These are phyloP conservation scores for Drosophila bunnanda DNA, from an alignment of 2,888 invertebrate species.

Conservation along the genomic window DNA sequence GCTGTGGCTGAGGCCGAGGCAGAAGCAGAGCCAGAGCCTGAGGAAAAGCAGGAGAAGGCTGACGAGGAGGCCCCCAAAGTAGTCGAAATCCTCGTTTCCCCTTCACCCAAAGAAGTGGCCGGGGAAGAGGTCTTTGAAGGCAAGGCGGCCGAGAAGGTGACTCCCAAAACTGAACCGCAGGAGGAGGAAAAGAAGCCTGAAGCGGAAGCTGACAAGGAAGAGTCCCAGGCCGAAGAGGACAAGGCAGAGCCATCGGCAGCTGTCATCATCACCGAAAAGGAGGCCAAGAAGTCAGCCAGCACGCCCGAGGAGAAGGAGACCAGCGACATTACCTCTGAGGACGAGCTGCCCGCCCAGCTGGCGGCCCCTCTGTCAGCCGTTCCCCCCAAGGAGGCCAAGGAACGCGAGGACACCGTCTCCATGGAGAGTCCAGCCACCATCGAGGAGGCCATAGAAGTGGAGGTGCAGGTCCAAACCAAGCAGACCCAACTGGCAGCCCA, in stretches of 20 bases:
- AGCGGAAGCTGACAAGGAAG: not conserved
- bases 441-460: slow-evolving; percentile 84
- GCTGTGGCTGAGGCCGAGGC: slow-evolving; percentile 18
- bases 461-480: slow-evolving; percentile 72
- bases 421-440: slow-evolving; percentile 83
- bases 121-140: slow-evolving; percentile 85
- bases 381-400: slow-evolving; percentile 65
- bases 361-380: slow-evolving; percentile 45
- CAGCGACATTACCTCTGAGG: slow-evolving; percentile 84
- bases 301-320: slow-evolving; percentile 81
- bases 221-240: not conserved
- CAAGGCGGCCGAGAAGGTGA: slow-evolving; percentile 62
- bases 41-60: not conserved
- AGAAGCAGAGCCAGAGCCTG: not conserved
- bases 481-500: slow-evolving; percentile 58
- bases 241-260: not conserved
- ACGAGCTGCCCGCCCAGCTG: slow-evolving; percentile 80
- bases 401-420: slow-evolving; percentile 80
- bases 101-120: slow-evolving; percentile 85
- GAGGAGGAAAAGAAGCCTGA: not conserved
- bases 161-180: slow-evolving; percentile 22
- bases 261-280: slow-evolving; percentile 36
- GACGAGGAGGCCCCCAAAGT: not conserved
- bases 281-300: slow-evolving; percentile 63
- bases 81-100: not conserved